Conservation (phyloP, 2,113 vertebrate species). For the Tautogolabrus adspersus region DNA sequence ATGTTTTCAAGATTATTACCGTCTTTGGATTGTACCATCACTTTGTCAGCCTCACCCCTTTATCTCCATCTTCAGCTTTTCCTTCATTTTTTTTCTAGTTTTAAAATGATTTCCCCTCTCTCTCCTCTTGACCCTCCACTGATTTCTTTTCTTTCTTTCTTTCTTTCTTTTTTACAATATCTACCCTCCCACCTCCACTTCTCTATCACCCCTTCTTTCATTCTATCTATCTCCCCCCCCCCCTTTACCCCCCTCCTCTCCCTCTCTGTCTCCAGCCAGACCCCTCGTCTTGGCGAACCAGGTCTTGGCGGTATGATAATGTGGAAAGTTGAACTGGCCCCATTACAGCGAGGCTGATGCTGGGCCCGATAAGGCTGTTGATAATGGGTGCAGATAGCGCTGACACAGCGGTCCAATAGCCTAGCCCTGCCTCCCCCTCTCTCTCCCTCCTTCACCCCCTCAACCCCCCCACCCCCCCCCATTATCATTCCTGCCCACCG, state of each 20-base stretch:
- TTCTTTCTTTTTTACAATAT: background rate
- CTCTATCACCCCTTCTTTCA: slow-evolving; percentile 69
- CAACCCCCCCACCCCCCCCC: slow-evolving; percentile 83
- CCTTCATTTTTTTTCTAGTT: slow-evolving; percentile 10
- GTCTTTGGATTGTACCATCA: slow-evolving; percentile 24
- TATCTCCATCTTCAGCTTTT: slow-evolving; percentile 1
- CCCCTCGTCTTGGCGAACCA: slow-evolving; percentile 89
- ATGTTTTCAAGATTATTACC: slow-evolving; percentile 14
- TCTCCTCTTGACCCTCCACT: slow-evolving; percentile 32
- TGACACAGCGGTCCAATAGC: slow-evolving; percentile 94
- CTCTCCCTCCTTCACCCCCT: slow-evolving; percentile 50
- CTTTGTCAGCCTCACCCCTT: slow-evolving; percentile 2
- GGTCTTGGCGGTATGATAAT: slow-evolving; percentile 99
- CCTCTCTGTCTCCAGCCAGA: slow-evolving; percentile 82
- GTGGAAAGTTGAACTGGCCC: slow-evolving; percentile 99
- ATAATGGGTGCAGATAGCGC: slow-evolving; percentile 98
- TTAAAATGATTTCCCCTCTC: slow-evolving; percentile 34
- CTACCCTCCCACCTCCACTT: slow-evolving; percentile 54
- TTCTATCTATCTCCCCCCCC: slow-evolving; percentile 50
- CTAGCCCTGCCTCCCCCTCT: slow-evolving; percentile 81
- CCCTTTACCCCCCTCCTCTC: slow-evolving; percentile 2
- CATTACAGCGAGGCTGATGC: slow-evolving; percentile 98
- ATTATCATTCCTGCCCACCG: slow-evolving; percentile 99
- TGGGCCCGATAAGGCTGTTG: slow-evolving; percentile 90
- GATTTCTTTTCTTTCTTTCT: background rate